Evolutionary conservation across 2,888 invertebrate genomes (phyloP), one percentile per base, ranked within the genome.

Genomic region (Platycheirus rosarum): DNA sequence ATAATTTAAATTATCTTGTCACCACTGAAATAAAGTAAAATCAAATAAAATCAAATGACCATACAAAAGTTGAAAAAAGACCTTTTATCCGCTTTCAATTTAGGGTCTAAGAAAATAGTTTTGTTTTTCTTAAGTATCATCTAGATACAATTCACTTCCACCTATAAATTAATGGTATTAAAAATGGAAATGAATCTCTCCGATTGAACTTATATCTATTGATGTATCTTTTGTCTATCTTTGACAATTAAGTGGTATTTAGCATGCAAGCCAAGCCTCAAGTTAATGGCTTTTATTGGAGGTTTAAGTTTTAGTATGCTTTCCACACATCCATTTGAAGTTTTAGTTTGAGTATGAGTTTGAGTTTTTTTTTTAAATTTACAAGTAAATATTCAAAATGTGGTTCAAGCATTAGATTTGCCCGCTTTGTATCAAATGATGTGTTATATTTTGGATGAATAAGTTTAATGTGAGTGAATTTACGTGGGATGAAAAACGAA

Each of bases 1-100:
- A 79, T 79, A 37, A 75, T 74, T 75, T 75, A 69, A 75, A 79
- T 79, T 74, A 69, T 79, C 63, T 69, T 79, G 79, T 79, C 74
- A 74, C 63, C 79, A 42, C 26, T 16, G 14, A 9, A 13, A 55
- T 2, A 51, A 14, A 42, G 42, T 1, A 14, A 13, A 18, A 14
- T 9, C 20, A 37, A 1, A 42, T 29, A 44, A 23, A 23, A 37
- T 0, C 37, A 4, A 57, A 18, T 57, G 9, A 9, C 23, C 23
- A 2, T 23, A 23, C 6, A 6, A 23, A 23, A 23, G 6, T 6
- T 4, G 6, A 23, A 23, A 23, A 23, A 23, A 23, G 23, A 23
- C 7, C 60, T 60, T 60, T 60, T 44, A 60, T 60, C 16, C 44
- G 44, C 60, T 60, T 60, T 60, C 44, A 60, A 62, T 49, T 62